phyloP scores from a whole-genome alignment of 2,888 invertebrate species.

The Folsomia manolachei region DNA sequence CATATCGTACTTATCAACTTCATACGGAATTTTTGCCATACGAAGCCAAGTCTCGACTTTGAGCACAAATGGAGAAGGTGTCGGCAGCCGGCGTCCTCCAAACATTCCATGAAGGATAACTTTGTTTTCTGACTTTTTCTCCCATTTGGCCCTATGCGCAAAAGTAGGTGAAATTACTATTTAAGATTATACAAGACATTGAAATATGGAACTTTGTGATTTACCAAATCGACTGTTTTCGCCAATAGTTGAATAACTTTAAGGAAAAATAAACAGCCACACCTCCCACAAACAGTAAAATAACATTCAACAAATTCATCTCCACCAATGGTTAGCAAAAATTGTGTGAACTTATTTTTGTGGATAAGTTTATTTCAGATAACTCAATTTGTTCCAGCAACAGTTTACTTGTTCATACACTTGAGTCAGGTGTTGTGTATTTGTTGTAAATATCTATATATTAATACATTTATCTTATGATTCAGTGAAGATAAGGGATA shows the following conservation, averaged over 20 bases:
- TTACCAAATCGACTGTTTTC: constrained; percentile 1
- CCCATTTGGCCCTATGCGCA: constrained; percentile 17
- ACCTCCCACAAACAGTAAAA: neutral
- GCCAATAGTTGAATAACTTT: neutral
- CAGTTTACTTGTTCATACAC: too few relatives aligned
- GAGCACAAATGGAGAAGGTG: constrained; percentile 54
- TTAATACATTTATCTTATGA: too few relatives aligned
- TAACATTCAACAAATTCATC: neutral
- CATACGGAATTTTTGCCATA: constrained; percentile 54
- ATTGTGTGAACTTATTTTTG: too few relatives aligned
- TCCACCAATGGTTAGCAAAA: too few relatives aligned
- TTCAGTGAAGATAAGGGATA: too few relatives aligned
- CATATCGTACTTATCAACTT: constrained; percentile 36
- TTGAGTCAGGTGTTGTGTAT: too few relatives aligned
- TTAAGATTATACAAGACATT: neutral
- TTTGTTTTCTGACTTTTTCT: constrained; percentile 13
- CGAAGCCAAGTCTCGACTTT: constrained; percentile 55
- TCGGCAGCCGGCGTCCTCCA: constrained; percentile 52
- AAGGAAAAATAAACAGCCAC: neutral
- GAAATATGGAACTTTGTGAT: neutral
- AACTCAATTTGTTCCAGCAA: too few relatives aligned
- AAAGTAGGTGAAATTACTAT: neutral
- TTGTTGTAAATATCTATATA: too few relatives aligned
- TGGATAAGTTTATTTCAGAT: too few relatives aligned
- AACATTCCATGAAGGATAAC: constrained; percentile 31